A percentile compares a stretch with the other conserved stretches of the same genome.
Evolutionary conservation across 2,113 vertebrate genomes (phyloP).

Genomic region (Sciurus niger): DNA sequence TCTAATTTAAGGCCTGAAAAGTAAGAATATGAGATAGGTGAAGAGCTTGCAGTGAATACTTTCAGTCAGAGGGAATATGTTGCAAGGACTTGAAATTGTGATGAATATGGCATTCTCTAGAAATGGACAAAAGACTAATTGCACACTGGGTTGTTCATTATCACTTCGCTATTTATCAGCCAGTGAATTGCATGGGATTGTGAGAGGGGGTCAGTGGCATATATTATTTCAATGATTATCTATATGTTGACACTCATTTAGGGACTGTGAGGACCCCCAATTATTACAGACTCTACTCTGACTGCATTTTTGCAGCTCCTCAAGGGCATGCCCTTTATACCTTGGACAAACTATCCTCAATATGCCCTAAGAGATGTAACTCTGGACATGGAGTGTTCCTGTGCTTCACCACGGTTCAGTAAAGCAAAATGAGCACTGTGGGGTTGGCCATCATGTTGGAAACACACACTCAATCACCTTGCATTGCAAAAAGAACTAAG

Average conservation of each 20-base stretch:
- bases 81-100: neutral
- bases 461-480: neutral
- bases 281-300: neutral
- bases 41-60: neutral
- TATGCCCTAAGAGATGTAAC: neutral
- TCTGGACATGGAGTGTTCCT: neutral
- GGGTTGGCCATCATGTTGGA: neutral
- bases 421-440: neutral
- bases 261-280: neutral
- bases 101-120: neutral
- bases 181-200: neutral
- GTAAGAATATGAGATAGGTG: neutral
- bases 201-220: neutral
- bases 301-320: neutral
- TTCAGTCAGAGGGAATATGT: neutral
- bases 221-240: neutral
- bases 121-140: neutral
- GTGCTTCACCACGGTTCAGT: neutral
- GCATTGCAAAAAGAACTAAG: neutral
- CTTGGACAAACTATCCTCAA: neutral
- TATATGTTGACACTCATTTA: conserved; percentile 10
- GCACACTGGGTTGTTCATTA: neutral
- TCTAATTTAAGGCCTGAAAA: neutral
- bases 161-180: neutral
- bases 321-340: neutral